These are phyloP conservation scores for Scrobipalpa atriplicella DNA, from an alignment of 2,888 invertebrate genomes.

Conservation along the genomic window DNA sequence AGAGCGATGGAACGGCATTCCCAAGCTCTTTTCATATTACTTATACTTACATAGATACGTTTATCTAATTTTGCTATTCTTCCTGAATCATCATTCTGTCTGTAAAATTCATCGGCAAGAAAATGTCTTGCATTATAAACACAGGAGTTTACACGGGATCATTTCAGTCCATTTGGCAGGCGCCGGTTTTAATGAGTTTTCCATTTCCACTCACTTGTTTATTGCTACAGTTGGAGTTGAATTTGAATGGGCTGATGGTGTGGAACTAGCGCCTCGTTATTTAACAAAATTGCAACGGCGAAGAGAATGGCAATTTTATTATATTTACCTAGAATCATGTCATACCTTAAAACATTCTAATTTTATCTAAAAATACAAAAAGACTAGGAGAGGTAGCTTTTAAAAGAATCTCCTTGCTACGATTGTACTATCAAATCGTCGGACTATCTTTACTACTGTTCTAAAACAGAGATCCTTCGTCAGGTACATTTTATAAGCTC, in stretches of 20 bases:
- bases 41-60: not conserved
- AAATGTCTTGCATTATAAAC: slow-evolving; percentile 16
- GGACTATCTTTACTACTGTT: no score
- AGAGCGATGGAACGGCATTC: no score
- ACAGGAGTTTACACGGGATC: slow-evolving; percentile 17
- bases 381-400: no score
- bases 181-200: slow-evolving; percentile 44
- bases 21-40: no score
- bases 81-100: not conserved
- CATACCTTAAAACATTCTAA: no score
- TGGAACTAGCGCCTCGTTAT: slow-evolving; percentile 25
- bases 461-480: no score
- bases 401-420: no score
- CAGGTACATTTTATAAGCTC: no score
- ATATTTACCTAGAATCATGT: no score
- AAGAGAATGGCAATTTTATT: not conserved
- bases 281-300: not conserved
- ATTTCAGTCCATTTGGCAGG: slow-evolving; percentile 35
- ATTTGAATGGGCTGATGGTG: not conserved
- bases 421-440: no score
- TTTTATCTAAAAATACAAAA: no score
- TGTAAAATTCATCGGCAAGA: not conserved
- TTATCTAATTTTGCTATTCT: not conserved
- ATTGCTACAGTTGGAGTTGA: slow-evolving; percentile 39
- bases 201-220: slow-evolving; percentile 45